Evolutionary conservation across 2,888 invertebrate species (phyloP), one percentile per base, ranked within the genome.

Genomic region (Conchocele bisecta): DNA sequence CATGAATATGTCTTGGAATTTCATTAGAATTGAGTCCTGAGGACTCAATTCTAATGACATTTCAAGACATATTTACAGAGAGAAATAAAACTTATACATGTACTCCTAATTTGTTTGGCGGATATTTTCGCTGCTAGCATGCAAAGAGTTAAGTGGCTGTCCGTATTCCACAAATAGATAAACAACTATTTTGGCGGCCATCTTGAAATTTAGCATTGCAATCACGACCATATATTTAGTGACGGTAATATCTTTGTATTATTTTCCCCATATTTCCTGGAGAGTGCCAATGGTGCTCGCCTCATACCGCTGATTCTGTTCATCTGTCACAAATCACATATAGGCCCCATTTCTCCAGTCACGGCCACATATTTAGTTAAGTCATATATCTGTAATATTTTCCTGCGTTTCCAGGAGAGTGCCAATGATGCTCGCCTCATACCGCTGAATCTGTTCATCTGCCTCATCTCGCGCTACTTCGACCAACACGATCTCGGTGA

Each of bases 401-500:
- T 46, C 15, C 28, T 46, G 4, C 5, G 3, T 51, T 81, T 84
- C 15, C 85, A 90, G 90, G 82, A 81, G 15, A 80, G 67, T n/a
- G 50, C 73, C 2, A 79, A 78, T 11, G 88, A 90, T 56, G 68
- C 77, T 0, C 66, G 65, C 41, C 76, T 90, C 50, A 93, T 93
- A 33, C 87, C 94, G 9, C 88, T 95, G 41, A 96, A 95, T 91
- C 92, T 96, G 56, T 93, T 95, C 83, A 95, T 96, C 86, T 95
- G 95, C 89, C 91, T 96, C 77, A 94, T 96, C 48, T 93, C 94
- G 41, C 93, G 93, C 84, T 95, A 95, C 91, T 96, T 95, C 91
- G 93, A 94, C 76, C 96, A 96, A 90, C 91, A 93, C 79, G 96
- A 96, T 91, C 92, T 96, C 85, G 94, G 94, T 28, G 95, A 95